Percentiles rank a stretch among this genome's conserved stretches.
Conservation (phyloP, 2,113 vertebrate genomes). For the Corvus hawaiiensis region DNA sequence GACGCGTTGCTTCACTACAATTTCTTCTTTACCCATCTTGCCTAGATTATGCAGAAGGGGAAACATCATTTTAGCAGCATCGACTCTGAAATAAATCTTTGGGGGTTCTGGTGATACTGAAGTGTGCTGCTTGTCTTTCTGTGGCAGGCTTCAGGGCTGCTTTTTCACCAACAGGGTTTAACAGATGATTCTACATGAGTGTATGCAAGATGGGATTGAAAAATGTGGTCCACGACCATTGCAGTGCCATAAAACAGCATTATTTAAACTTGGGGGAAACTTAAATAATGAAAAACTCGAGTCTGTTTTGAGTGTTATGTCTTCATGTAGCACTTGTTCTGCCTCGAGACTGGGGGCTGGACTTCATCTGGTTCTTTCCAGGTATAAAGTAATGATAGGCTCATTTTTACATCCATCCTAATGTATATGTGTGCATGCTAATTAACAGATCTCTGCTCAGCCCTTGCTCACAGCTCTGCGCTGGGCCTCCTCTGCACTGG, state of each 20-base stretch:
- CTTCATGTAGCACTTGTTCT: background rate
- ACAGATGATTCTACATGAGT: rapidly evolving
- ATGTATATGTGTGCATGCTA: background rate
- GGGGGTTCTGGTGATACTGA: background rate
- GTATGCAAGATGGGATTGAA: background rate
- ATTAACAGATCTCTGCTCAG: background rate
- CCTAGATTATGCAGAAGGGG: background rate
- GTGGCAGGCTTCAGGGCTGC: background rate
- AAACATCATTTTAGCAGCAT: rapidly evolving
- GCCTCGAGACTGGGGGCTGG: rapidly evolving
- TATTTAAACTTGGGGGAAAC: background rate
- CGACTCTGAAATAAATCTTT: background rate
- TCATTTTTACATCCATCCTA: background rate
- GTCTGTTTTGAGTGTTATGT: background rate
- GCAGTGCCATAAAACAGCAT: background rate
- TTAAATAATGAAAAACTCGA: background rate
- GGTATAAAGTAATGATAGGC: background rate
- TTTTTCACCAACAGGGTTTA: background rate
- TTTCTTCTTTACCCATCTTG: background rate
- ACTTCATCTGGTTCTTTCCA: background rate
- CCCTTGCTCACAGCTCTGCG: background rate
- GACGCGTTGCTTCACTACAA: background rate
- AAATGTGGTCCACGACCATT: rapidly evolving
- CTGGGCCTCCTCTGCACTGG: background rate
- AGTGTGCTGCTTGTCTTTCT: background rate